Evolutionary conservation across 2,113 vertebrate species (phyloP).

Genomic region (Ptychochromis oligacanthus): DNA sequence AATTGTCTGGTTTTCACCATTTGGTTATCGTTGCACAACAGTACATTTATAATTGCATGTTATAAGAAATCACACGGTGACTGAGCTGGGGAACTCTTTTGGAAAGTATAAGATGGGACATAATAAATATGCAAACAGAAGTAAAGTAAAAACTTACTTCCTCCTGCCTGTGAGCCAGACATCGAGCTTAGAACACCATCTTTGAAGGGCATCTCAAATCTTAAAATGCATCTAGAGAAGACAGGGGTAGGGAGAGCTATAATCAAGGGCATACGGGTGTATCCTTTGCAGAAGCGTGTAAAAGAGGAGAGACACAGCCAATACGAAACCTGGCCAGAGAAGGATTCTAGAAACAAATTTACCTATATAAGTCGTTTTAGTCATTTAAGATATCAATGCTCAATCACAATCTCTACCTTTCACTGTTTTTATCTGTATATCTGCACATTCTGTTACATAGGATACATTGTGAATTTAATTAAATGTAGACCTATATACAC

Average conservation of each 20-base stretch:
- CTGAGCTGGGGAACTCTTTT: background rate
- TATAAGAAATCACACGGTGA: background rate
- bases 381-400: background rate
- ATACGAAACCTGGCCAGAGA: background rate
- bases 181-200: background rate
- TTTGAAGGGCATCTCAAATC: background rate
- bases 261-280: background rate
- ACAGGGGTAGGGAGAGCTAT: background rate
- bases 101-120: background rate
- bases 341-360: background rate
- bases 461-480: background rate
- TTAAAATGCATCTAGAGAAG: background rate
- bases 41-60: background rate
- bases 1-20: background rate
- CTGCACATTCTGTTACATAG: background rate
- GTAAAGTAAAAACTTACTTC: background rate
- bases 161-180: background rate
- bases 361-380: accelerated
- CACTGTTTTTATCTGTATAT: background rate
- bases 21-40: background rate
- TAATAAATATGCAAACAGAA: background rate
- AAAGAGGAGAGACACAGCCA: background rate
- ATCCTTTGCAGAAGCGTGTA: background rate
- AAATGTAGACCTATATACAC: background rate
- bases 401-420: background rate